These are phyloP conservation scores for Delphinapterus leucas DNA, from an alignment of 2,113 vertebrate genomes.

Conservation along the genomic window DNA sequence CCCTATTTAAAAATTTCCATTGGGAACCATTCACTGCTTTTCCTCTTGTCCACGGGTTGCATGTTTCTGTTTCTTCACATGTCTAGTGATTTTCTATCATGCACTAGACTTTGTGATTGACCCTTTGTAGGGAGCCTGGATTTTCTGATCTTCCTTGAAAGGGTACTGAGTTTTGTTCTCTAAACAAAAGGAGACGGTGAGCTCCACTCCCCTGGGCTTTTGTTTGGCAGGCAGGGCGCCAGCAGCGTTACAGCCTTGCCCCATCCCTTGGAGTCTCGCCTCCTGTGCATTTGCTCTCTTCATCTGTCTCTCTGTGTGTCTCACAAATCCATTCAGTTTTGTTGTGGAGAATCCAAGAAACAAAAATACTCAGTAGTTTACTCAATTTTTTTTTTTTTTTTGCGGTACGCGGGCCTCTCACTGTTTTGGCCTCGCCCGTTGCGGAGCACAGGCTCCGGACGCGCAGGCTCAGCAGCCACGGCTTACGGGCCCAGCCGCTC, in stretches of 20 bases:
- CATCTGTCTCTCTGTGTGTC: neutral
- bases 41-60: neutral
- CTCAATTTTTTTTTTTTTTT: neutral
- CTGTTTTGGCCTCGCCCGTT: no score
- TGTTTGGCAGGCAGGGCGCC: neutral
- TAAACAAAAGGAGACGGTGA: neutral
- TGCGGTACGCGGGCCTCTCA: no score
- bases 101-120: neutral
- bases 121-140: neutral
- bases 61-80: neutral
- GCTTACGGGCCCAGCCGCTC: no score
- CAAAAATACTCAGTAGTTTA: neutral
- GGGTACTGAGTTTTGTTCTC: neutral
- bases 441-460: no score
- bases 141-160: neutral
- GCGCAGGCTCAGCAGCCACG: no score
- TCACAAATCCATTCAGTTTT: neutral
- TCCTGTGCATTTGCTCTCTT: neutral
- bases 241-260: accelerated
- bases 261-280: accelerated
- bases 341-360: neutral
- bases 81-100: neutral
- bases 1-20: neutral
- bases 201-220: accelerated
- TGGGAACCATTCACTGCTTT: neutral